Base-by-base conservation (phyloP, 1,140 invertebrate species). In the Stratiolaelaps scimitus region DNA sequence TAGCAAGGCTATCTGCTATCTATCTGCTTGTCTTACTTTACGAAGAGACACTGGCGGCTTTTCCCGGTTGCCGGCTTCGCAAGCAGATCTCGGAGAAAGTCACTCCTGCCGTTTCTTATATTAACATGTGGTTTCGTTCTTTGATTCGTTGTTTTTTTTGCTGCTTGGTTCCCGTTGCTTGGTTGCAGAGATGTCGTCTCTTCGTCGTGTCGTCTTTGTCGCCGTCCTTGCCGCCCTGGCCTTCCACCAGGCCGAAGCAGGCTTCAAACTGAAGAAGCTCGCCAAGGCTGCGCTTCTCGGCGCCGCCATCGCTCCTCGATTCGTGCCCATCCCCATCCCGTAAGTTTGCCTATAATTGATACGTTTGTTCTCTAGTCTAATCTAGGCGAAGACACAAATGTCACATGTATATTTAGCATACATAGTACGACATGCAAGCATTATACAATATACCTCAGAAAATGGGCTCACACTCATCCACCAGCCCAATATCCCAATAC, bases 141-240 rank as follows among this genome's bases (percentile, higher is more conserved):
- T 34, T 60, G 4, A 48, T 15, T 4, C 7, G 53, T 60, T 26
- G 6, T 5, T 34, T 60, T 23, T 60, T 17, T 26, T 60, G 23
- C 26, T 60, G 13, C 26, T n/a, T n/a, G n/a, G n/a, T n/a, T n/a
- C n/a, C n/a, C n/a, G n/a, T n/a, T n/a, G n/a, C n/a, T n/a, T n/a
- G n/a, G 17, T 60, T 60, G 53, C 53, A 60, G 53, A 60, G 53
- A 60, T 60, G 53, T 26, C 53, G 15, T 26, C 53, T 26, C 20
- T 60, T 17, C 53, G 53, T 60, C 53, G 53, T 60, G 53, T 60
- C 23, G 53, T 60, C 2, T 34, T 60, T 60, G 53, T 60, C 53
- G 53, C 53, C 26, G 53, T 60, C 23, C 20, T 60, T 15, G 15
- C 34, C 23, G 23, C 53, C 53, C 53, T 60, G 15, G 53, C 34